These are phyloP conservation scores for Pangasius mekongensis DNA, from an alignment of 2,797 vertebrate species.

Conservation along the genomic window DNA sequence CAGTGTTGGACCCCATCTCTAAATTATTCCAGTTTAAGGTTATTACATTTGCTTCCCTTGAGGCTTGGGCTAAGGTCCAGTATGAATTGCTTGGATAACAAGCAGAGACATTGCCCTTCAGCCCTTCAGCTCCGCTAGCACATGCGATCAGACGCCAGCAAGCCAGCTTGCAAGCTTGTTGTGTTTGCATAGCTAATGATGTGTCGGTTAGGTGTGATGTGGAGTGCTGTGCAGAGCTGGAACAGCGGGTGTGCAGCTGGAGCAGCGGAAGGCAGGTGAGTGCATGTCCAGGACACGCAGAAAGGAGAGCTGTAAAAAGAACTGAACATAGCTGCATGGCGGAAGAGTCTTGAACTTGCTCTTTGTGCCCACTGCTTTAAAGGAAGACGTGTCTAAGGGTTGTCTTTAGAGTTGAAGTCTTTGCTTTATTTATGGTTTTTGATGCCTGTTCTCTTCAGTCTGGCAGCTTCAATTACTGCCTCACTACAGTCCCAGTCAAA, in stretches of 20 bases:
- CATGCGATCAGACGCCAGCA: slow-evolving; percentile 40
- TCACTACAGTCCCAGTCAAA: slow-evolving; percentile 14
- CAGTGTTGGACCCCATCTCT: neutral
- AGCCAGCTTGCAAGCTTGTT: slow-evolving; percentile 41
- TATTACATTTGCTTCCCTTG: neutral
- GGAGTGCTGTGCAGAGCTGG: slow-evolving; percentile 65
- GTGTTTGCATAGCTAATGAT: slow-evolving; percentile 57
- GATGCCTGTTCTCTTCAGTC: neutral
- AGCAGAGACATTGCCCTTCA: slow-evolving; percentile 40
- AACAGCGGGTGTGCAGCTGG: slow-evolving; percentile 61
- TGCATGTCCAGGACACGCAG: slow-evolving; percentile 77
- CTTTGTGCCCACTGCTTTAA: neutral
- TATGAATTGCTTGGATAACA: slow-evolving; percentile 23
- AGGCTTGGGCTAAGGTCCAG: slow-evolving; percentile 34
- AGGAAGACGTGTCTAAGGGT: neutral
- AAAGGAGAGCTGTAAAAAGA: slow-evolving; percentile 67
- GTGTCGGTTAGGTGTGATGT: slow-evolving; percentile 29
- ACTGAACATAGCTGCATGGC: slow-evolving; percentile 47
- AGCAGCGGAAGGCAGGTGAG: slow-evolving; percentile 75
- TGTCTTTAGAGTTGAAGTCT: neutral
- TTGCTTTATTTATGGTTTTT: neutral
- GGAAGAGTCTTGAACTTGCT: slow-evolving; percentile 18
- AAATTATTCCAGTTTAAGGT: slow-evolving; percentile 2
- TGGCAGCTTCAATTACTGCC: neutral
- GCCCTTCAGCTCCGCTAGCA: neutral